phyloP scores from a whole-genome alignment of 2,888 invertebrate species.

The Branchinecta sandiegonensis region DNA sequence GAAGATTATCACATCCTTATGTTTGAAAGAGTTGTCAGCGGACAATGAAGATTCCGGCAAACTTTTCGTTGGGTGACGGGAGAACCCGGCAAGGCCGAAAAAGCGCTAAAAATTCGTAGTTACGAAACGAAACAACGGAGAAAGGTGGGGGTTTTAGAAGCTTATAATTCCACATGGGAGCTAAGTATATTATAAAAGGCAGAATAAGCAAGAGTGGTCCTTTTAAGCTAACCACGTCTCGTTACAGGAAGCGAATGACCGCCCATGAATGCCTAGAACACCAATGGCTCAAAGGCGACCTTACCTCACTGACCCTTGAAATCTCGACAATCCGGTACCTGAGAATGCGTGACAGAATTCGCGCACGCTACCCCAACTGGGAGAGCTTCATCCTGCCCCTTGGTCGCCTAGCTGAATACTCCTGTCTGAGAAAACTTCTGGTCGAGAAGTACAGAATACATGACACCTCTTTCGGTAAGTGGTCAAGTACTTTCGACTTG shows the following conservation, averaged over 20 bases:
- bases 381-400: constrained; percentile 78
- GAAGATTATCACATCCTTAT: too few relatives aligned
- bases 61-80: too few relatives aligned
- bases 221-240: constrained; percentile 5
- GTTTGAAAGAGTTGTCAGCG: too few relatives aligned
- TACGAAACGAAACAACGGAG: too few relatives aligned
- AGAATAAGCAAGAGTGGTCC: too few relatives aligned
- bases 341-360: constrained; percentile 70
- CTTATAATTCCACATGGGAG: too few relatives aligned
- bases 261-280: constrained; percentile 94
- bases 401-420: constrained; percentile 93
- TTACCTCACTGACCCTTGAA: constrained; percentile 51
- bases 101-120: too few relatives aligned
- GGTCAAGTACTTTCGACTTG: too few relatives aligned
- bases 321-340: constrained; percentile 75
- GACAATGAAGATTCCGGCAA: too few relatives aligned
- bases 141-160: too few relatives aligned
- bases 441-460: constrained; percentile 93
- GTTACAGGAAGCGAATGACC: constrained; percentile 77
- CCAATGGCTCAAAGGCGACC: constrained; percentile 83
- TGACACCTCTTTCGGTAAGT: constrained; percentile 79
- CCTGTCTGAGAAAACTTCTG: constrained; percentile 82
- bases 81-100: too few relatives aligned
- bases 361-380: constrained; percentile 64
- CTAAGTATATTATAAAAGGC: too few relatives aligned